Percentiles rank a stretch among this genome's conserved stretches.
Conservation (phyloP, 2,888 invertebrate genomes). For the Scaptomyza polygonia region DNA sequence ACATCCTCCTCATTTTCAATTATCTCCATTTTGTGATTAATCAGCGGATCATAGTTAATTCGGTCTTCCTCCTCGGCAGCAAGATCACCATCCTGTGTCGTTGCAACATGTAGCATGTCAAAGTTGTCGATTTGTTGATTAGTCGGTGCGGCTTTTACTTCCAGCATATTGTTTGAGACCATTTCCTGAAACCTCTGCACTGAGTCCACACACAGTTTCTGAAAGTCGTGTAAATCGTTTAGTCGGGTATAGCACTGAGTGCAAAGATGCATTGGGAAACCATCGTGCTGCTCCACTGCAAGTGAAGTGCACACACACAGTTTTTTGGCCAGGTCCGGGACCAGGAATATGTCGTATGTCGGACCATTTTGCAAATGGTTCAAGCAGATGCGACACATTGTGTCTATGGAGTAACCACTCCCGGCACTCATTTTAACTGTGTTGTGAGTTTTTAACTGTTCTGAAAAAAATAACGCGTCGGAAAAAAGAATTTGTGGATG, state of each 20-base stretch:
- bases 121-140: constrained; percentile 61
- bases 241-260: constrained; percentile 73
- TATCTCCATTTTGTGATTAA: constrained; percentile 80
- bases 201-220: constrained; percentile 77
- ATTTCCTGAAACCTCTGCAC: constrained; percentile 74
- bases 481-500: constrained; percentile 32
- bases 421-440: constrained; percentile 54
- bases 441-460: constrained; percentile 7
- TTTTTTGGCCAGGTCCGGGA: constrained; percentile 79
- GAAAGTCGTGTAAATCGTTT: constrained; percentile 80
- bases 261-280: constrained; percentile 80
- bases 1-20: constrained; percentile 82
- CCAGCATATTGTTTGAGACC: constrained; percentile 55
- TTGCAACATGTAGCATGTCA: constrained; percentile 57
- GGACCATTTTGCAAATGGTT: constrained; percentile 66
- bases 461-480: constrained; percentile 35
- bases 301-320: constrained; percentile 79
- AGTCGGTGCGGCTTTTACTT: constrained; percentile 5
- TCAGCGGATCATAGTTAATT: constrained; percentile 77
- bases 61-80: constrained; percentile 77
- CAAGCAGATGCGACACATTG: constrained; percentile 82
- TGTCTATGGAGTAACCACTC: constrained; percentile 62
- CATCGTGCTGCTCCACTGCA: constrained; percentile 78
- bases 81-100: constrained; percentile 53
- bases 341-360: constrained; percentile 69